These are phyloP conservation scores for Sylvilagus bachmani DNA, from an alignment of 2,113 vertebrate species.

Conservation along the genomic window DNA sequence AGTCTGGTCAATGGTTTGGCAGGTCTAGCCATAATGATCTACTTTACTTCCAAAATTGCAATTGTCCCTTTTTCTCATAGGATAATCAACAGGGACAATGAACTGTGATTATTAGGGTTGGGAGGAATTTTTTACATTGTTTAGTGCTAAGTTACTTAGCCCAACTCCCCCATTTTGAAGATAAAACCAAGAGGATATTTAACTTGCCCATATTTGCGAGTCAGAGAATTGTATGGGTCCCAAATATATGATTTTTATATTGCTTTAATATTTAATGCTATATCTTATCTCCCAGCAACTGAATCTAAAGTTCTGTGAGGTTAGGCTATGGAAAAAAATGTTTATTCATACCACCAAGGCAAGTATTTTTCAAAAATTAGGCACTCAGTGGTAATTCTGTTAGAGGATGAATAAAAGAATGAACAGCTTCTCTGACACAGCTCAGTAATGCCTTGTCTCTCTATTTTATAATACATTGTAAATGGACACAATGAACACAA, in stretches of 20 bases:
- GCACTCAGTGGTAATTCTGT: background rate
- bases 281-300: background rate
- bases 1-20: background rate
- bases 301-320: constrained; percentile 4
- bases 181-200: background rate
- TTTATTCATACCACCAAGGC: background rate
- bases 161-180: background rate
- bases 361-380: constrained; percentile 41
- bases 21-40: background rate
- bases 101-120: background rate
- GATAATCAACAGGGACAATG: background rate
- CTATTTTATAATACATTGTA: background rate
- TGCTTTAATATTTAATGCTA: constrained; percentile 31
- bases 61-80: background rate
- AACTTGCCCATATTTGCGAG: background rate
- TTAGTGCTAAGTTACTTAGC: background rate
- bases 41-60: background rate
- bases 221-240: background rate
- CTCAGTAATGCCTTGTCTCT: background rate
- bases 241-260: background rate
- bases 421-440: background rate
- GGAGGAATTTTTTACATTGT: background rate
- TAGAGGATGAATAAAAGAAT: background rate
- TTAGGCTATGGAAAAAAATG: background rate
- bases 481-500: constrained; percentile 1